Percentiles rank a stretch among this genome's conserved stretches.
phyloP scores from a whole-genome alignment of 92 coral and sea anemone genomes.

The Epizoanthus illoricatus region DNA sequence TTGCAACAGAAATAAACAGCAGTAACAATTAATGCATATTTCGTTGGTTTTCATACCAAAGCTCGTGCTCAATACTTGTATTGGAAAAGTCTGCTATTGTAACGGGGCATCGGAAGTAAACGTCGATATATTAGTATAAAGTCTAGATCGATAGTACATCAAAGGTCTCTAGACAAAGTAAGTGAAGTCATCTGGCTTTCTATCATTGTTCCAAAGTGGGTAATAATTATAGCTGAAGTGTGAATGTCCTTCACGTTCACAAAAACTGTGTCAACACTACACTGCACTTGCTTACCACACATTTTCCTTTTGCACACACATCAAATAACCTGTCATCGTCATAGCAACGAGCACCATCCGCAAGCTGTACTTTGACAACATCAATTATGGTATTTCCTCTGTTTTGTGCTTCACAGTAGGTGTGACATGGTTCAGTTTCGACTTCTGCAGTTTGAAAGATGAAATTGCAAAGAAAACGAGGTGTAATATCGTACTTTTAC shows the following conservation, averaged over 20 bases:
- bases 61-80: no score
- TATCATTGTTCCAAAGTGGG: not conserved
- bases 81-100: no score
- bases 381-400: conserved; percentile 5
- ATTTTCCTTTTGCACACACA: conserved; percentile 77
- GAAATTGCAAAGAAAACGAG: not conserved
- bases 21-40: no score
- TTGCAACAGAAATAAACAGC: no score
- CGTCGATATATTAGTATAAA: no score
- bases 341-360: conserved; percentile 79
- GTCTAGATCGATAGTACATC: no score
- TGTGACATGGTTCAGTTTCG: conserved; percentile 63
- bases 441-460: conserved; percentile 34
- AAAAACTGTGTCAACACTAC: not conserved
- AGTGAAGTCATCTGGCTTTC: no score
- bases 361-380: conserved; percentile 32
- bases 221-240: no score
- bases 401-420: conserved; percentile 63
- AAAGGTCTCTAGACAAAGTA: no score
- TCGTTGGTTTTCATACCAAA: no score
- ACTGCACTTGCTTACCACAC: not conserved
- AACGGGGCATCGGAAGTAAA: no score
- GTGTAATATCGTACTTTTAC: not conserved
- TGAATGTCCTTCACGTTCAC: no score
- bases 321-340: conserved; percentile 63